phyloP scores from a whole-genome alignment of 2,797 vertebrate species.

The Strix occidentalis region DNA sequence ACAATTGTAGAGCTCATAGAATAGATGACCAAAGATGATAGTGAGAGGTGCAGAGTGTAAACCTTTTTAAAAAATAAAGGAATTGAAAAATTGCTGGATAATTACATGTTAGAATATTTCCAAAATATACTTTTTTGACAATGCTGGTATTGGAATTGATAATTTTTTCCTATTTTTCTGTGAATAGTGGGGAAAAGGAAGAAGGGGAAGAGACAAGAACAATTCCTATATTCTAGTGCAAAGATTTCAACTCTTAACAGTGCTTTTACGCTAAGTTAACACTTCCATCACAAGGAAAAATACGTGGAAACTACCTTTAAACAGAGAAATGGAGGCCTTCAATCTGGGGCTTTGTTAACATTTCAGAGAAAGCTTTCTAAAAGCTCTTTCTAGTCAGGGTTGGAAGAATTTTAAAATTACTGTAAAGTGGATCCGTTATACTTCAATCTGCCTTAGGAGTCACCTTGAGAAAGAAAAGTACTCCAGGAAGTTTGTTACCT shows the following conservation, averaged over 20 bases:
- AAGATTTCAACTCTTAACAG: background rate
- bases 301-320: background rate
- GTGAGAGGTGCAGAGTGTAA: background rate
- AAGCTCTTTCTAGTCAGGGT: background rate
- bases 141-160: background rate
- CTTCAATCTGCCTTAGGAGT: background rate
- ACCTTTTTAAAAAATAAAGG: background rate
- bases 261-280: background rate
- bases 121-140: background rate
- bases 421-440: background rate
- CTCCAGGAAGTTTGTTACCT: accelerated
- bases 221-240: background rate
- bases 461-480: background rate
- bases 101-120: background rate
- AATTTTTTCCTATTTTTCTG: background rate
- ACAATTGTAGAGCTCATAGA: background rate
- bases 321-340: background rate
- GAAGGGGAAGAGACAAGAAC: background rate
- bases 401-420: background rate
- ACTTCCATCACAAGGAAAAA: background rate
- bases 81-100: background rate
- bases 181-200: background rate
- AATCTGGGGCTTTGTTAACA: background rate
- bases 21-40: background rate
- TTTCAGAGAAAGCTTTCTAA: background rate